Base-by-base conservation (phyloP, 2,113 vertebrate genomes). In the Triplophysa tibetana region DNA sequence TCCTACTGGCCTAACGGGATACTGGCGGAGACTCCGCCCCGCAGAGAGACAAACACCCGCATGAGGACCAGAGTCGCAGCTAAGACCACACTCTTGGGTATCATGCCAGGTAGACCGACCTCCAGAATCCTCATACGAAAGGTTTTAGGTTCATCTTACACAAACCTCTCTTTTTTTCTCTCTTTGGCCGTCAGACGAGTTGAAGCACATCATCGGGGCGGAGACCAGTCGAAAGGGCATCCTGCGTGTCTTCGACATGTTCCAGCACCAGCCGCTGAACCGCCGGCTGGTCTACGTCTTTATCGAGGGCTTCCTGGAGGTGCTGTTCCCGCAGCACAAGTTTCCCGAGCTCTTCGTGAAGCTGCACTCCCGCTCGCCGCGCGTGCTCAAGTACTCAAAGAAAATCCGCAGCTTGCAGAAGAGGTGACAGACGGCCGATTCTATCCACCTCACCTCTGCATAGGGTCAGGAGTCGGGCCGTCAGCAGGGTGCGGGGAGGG, bases 1-100 rank as follows among this genome's bases (percentile, higher is more conserved):
- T 95, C 98, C 43, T 97, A 98, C 87, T 99, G 98, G 98, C 98
- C 98, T 60, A 99, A 98, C 0, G 97, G 97, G 24, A 99, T 99
- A 89, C 93, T 99, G 91, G 98, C 98, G 26, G 98, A 99, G 87
- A 89, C 93, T 23, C 88, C 93, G 54, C 96, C 96, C 1, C 93
- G 91, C 67, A 92, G 98, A 89, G 96, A 99, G 91, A 96, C 96
- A 90, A 93, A 88, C 88, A 94, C 95, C 82, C 94, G 96, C 88
- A 98, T 99, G 98, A 94, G 96, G 91, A 98, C 97, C 58, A 93
- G 96, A 90, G 93, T 99, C 48, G 95, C 98, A 74, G 96, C 95
- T 78, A 99, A 98, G 88, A 99, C 97, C 33, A 98, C 94, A 85
- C 92, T 99, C 80, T 88, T 99, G 85, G 96, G 96, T 29, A 93